Evolutionary conservation across 2,113 vertebrate genomes (phyloP).

Genomic region (Cichladusa arquata): DNA sequence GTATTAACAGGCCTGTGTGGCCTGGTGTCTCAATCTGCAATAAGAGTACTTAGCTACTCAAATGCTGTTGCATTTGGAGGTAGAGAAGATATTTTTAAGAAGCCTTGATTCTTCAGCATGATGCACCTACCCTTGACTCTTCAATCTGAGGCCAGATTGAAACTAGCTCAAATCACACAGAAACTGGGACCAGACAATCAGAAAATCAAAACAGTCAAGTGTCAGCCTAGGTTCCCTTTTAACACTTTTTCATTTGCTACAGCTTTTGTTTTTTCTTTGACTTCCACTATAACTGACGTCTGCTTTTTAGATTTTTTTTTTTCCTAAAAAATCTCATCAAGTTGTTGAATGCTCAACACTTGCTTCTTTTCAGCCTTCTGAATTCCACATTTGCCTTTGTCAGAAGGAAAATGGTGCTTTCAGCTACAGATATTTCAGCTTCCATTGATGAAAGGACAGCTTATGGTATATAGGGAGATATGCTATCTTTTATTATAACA

Average conservation of each 20-base stretch:
- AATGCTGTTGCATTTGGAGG: neutral
- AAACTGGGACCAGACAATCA: neutral
- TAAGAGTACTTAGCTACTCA: neutral
- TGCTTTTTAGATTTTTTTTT: neutral
- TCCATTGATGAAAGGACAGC: neutral
- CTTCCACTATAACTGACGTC: neutral
- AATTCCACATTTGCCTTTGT: neutral
- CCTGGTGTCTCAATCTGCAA: neutral
- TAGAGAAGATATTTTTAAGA: neutral
- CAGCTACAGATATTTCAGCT: neutral
- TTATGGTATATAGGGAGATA: neutral
- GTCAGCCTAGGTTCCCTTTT: neutral
- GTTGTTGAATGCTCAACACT: neutral
- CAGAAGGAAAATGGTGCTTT: neutral
- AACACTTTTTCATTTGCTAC: neutral
- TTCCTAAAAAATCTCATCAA: neutral
- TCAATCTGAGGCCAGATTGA: neutral
- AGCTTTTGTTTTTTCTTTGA: neutral
- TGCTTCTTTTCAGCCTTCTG: neutral
- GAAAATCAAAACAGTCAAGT: neutral
- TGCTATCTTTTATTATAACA: neutral
- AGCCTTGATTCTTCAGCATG: neutral
- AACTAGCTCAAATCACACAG: neutral
- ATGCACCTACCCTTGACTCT: neutral
- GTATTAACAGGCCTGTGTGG: neutral